Conservation (phyloP, 2,797 vertebrate genomes). For the Falco naumanni region DNA sequence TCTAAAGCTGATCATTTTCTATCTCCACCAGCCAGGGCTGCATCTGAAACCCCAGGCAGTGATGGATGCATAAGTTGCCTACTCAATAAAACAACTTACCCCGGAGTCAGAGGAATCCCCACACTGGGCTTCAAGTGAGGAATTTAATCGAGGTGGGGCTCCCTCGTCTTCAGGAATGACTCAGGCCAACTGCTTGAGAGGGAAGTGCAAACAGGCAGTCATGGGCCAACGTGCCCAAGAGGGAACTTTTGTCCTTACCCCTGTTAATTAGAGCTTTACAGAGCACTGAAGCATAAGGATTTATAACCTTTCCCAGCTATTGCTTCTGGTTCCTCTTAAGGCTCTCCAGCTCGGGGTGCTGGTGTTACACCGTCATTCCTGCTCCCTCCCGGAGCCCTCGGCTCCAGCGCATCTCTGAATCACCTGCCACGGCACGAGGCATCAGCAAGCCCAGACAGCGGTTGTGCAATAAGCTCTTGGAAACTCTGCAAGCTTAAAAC, state of each 20-base stretch:
- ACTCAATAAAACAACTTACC: not conserved
- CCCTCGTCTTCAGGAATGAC: not conserved
- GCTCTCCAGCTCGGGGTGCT: not conserved
- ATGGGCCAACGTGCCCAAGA: rapidly evolving
- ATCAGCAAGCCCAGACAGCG: not conserved
- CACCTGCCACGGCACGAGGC: not conserved
- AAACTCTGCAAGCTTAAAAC: constrained; percentile 28
- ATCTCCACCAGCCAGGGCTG: not conserved
- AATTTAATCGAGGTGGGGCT: constrained; percentile 21
- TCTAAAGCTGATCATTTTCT: not conserved
- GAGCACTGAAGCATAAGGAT: constrained; percentile 24
- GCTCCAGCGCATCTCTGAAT: not conserved
- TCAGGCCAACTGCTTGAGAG: not conserved
- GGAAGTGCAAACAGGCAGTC: not conserved
- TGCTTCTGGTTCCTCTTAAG: not conserved
- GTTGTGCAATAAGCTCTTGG: not conserved
- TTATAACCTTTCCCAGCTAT: not conserved
- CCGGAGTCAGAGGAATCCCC: not conserved
- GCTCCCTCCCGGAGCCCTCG: not conserved
- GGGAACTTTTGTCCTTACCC: not conserved
- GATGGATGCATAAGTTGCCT: not conserved
- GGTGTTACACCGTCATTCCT: not conserved
- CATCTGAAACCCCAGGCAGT: not conserved
- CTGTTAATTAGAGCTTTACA: not conserved
- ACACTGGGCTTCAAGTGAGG: rapidly evolving